phyloP scores from a whole-genome alignment of 2,797 vertebrate species.

The Sciurus vulgaris region DNA sequence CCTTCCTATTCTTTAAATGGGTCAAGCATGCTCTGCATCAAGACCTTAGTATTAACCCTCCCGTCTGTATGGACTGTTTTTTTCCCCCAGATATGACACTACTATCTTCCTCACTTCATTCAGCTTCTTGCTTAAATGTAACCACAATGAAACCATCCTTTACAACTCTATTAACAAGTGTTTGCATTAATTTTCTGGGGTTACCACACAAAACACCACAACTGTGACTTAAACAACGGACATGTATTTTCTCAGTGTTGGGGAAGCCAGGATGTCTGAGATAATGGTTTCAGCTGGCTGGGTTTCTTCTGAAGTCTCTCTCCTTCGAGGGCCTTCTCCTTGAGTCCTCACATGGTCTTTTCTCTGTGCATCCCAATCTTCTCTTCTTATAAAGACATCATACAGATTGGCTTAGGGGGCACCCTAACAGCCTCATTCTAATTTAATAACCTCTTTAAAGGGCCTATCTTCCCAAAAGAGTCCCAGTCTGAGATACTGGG shows the following conservation, averaged over 20 bases:
- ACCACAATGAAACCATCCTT: neutral
- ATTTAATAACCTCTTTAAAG: neutral
- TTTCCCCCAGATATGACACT: neutral
- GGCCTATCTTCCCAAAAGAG: neutral
- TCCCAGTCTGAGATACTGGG: neutral
- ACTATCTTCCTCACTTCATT: neutral
- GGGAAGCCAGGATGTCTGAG: neutral
- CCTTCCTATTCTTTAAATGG: neutral
- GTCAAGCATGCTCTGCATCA: neutral
- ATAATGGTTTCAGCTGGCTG: neutral
- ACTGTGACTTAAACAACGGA: neutral
- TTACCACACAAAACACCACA: neutral
- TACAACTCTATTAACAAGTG: neutral
- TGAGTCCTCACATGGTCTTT: neutral
- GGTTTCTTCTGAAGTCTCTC: neutral
- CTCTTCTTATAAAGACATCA: neutral
- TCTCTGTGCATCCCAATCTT: neutral
- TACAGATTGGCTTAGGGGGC: neutral
- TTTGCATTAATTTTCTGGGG: neutral
- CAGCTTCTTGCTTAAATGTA: neutral
- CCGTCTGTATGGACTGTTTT: neutral
- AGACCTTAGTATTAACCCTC: neutral
- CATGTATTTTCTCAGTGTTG: neutral
- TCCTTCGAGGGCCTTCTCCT: neutral
- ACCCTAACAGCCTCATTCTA: neutral